Evolutionary conservation across 2,888 invertebrate species (phyloP), one percentile per base, ranked within the genome.

Genomic region (Trachelus stipa): DNA sequence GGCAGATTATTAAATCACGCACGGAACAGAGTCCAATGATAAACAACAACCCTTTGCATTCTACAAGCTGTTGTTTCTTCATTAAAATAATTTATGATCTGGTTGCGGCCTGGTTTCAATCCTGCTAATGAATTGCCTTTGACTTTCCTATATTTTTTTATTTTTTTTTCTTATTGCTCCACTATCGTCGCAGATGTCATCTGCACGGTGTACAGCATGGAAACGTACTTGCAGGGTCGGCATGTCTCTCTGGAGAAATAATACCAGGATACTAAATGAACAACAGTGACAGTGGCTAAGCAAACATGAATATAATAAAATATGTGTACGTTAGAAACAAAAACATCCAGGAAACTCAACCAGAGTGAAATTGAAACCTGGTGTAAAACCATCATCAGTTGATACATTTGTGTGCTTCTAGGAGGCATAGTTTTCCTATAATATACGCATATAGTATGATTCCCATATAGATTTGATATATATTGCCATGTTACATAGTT

Each of bases 21-120:
- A 79, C 34, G 74, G 81, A 80, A 81, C 79, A 80, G 76, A 80
- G 78, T 78, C 81, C 81, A 76, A 40, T 56, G 79, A 81, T 77
- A 77, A 80, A 76, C 68, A 75, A 68, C 34, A 33, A 69, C 75
- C 68, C 74, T 73, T 37, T 34, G 33, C 35, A 35, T 73, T 56
- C 56, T 3, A 6, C 56, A 56, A 56, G 56, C 23, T 56, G 56
- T 56, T 56, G 56, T 56, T 56, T 9, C 23, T 56, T 23, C 56
- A 56, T 56, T 56, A 9, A 56, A 56, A 56, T 9, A 56, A 9
- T 9, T 56, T 56, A 23, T 23, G 56, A 23, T 15, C 23, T 15
- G 40, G 40, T 15, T 40, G 40, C 40, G 40, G 40, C 40, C 40
- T 56, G 56, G 56, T 56, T 56, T 56, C 56, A 56, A 56, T 56